Conservation (phyloP, 2,113 vertebrate species). For the Tiliqua scincoides region DNA sequence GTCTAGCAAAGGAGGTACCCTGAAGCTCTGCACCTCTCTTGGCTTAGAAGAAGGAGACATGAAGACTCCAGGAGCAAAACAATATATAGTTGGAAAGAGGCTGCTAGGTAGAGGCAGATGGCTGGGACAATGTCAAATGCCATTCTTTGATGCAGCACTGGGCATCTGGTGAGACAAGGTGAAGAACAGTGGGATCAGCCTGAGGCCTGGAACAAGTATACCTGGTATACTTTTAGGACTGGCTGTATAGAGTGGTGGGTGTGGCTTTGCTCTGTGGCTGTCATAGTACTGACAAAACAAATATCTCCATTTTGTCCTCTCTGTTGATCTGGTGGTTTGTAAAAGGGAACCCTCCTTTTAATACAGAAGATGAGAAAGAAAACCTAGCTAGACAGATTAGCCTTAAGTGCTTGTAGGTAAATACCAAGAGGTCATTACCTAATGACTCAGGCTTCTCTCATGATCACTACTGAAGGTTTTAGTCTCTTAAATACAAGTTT, state of each 20-base stretch:
- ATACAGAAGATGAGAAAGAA: background rate
- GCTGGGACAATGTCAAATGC: background rate
- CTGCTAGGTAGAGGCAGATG: background rate
- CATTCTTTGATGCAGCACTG: background rate
- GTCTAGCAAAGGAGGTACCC: background rate
- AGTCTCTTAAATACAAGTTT: slow-evolving; percentile 53
- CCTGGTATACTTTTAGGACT: background rate
- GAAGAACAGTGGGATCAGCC: background rate
- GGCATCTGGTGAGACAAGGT: background rate
- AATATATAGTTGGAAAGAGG: no score
- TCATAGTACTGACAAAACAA: background rate
- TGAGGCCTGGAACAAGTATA: background rate
- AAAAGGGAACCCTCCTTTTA: background rate
- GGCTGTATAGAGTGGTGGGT: background rate
- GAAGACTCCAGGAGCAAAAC: background rate
- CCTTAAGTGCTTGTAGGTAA: slow-evolving; percentile 33
- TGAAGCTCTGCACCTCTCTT: background rate
- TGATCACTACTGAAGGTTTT: slow-evolving; percentile 53
- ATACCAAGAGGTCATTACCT: slow-evolving; percentile 60
- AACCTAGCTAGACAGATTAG: accelerated
- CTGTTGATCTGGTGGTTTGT: background rate
- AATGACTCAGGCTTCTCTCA: slow-evolving; percentile 60
- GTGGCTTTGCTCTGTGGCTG: background rate
- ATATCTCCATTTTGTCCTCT: background rate
- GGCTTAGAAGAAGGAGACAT: background rate